Base-by-base conservation (phyloP, 2,888 invertebrate species). In the Trissoscelio sp. region DNA sequence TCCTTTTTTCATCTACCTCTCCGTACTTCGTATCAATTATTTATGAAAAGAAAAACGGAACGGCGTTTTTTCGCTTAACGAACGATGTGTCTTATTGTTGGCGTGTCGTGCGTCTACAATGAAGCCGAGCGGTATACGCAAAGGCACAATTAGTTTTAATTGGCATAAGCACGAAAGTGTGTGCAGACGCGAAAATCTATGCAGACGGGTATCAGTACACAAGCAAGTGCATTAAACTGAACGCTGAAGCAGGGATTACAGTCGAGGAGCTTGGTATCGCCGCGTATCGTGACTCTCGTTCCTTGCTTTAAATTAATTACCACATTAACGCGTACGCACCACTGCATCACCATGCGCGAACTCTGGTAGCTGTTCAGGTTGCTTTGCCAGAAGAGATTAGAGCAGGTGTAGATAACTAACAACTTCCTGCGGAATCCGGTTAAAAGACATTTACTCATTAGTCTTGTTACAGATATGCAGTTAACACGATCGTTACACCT, bases 251-350 rank as follows among this genome's bases (percentile, higher is more conserved):
- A 18, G 74, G 78, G 81, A 81, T 83, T 81, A 81, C 57, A 57
- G 69, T 70, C 57, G 55, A 82, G 75, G 62, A 70, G 81, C 72
- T 74, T 69, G 42, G 74, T 81, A 72, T 79, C 62, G 70, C 62
- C 62, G 60, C 73, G 77, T 77, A 83, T 81, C 81, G 79, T 64
- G 81, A 79, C 75, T 81, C 83, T 74, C 81, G 78, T 81, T 72
- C 75, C 80, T 67, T 51, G 78, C 72, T 79, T 83, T 72, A 83
- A 83, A 83, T 83, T 83, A 83, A 83, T 83, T 81, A 79, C 75
- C 79, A 72, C 81, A 81, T 83, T 81, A 79, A 83, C 83, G 81
- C 83, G 79, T 81, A 79, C 81, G 81, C 81, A 81, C 79, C 83
- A 75, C 80, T 83, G 75, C 81, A 57, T 80, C 74, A 72, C 66